phyloP scores from a whole-genome alignment of 2,113 vertebrate genomes.

The Trichechus manatus region DNA sequence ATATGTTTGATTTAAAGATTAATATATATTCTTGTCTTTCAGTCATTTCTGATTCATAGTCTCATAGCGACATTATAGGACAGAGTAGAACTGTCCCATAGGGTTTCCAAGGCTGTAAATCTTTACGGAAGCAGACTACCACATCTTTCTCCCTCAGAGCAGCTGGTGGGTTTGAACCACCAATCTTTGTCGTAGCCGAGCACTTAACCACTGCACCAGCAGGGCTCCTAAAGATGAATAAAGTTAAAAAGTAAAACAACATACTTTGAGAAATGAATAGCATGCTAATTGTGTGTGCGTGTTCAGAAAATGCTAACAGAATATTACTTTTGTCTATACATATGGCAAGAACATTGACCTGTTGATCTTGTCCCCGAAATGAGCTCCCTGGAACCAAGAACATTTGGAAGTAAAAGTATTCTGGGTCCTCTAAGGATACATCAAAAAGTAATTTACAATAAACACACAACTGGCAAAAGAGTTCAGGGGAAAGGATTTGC shows the following conservation, averaged over 20 bases:
- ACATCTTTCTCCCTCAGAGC: background rate
- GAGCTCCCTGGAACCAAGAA: background rate
- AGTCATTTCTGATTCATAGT: background rate
- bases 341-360: background rate
- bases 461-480: background rate
- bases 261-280: background rate
- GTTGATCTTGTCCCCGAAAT: background rate
- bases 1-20: background rate
- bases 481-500: fast-evolving
- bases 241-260: background rate
- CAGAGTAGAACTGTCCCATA: background rate
- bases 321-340: background rate
- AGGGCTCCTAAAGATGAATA: background rate
- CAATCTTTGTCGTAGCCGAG: background rate
- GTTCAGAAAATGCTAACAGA: background rate
- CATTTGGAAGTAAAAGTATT: background rate
- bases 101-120: background rate
- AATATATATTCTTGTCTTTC: no score
- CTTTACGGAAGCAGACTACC: background rate
- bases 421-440: background rate
- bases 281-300: background rate
- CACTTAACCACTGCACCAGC: background rate
- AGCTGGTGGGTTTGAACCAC: background rate
- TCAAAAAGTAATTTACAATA: background rate
- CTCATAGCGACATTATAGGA: no score